Base-by-base conservation (phyloP, 2,113 vertebrate genomes). In the Sinocyclocheilus anophthalmus region DNA sequence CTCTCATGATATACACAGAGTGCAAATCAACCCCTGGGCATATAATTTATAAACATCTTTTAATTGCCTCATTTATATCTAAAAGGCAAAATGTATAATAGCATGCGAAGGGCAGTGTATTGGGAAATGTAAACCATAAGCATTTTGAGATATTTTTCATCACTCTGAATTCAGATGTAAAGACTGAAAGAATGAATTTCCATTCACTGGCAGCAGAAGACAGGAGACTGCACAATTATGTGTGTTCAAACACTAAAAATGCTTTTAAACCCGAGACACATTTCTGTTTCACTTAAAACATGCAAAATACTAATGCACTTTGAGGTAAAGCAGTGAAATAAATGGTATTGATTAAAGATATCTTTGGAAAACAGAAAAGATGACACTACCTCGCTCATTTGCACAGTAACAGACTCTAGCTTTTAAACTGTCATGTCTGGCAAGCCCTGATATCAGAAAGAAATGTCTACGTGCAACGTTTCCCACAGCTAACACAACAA, bases 61-160 rank as follows among this genome's bases (percentile, higher is more conserved):
- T 84, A 84, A 84, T 84, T 84, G 69, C 82, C 69, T 84, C 69
- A 73, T 75, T 81, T 81, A 81, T 81, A 81, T 65, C 61, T 73
- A 83, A 81, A 81, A 37, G 61, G 39, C 57, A 6, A 81, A 7
- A 81, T 42, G 11, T 67, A 81, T 26, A 48, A 45, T 65, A 42
- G 79, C 24, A 1, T 80, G 55, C 2, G 37, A 79, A 79, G 11
- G 61, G 39, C 1, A 59, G 20, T 59, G 18, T 11, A 77, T 79
- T 79, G 20, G 33, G 26, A 53, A 77, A 57, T 77, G 26, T 77
- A 77, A 77, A 55, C 7, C 16, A 20, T 77, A 57, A 33, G 8
- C 76, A 77, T 26, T 50, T 48, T 24, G n/a, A 16, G 39, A 50
- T 55, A 57, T 77, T 55, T 55, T 45, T 30, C 20, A 77, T 24